Evolutionary conservation across 2,797 vertebrate genomes (phyloP).

Genomic region (Vireo griseus): DNA sequence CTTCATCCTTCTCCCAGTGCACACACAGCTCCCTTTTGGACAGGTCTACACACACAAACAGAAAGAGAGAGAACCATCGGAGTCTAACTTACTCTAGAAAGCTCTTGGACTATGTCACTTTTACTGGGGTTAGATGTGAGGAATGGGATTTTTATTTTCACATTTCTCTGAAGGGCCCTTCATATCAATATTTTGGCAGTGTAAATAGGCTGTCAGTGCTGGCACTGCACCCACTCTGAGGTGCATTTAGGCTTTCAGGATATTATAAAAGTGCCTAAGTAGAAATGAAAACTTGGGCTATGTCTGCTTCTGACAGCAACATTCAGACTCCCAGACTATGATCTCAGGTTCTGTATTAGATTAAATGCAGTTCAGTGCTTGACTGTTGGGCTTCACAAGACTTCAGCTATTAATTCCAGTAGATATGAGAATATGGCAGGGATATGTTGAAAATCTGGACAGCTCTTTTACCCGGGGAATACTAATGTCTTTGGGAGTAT

Average conservation of each 20-base stretch:
- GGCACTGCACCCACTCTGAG: not conserved
- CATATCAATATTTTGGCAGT: not conserved
- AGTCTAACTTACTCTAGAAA: not conserved
- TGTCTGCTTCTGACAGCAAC: conserved; percentile 21
- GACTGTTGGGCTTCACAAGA: not conserved
- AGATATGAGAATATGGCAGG: conserved; percentile 1
- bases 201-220: not conserved
- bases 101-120: not conserved
- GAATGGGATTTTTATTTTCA: conserved; percentile 1
- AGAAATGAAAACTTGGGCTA: conserved; percentile 15
- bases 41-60: not conserved
- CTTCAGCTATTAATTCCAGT: conserved; percentile 24
- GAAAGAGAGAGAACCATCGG: not conserved
- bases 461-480: not conserved
- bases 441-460: conserved; percentile 20
- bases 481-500: not conserved
- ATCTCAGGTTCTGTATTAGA: conserved; percentile 4
- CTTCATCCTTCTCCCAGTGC: not conserved
- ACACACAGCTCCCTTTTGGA: not conserved
- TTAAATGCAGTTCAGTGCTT: conserved; percentile 7
- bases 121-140: not conserved
- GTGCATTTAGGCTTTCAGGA: not conserved
- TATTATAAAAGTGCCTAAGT: not conserved
- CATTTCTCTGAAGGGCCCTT: not conserved
- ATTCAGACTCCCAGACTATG: not conserved